Evolutionary conservation across 1,140 invertebrate species (phyloP), one percentile per base, ranked within the genome.

Genomic region (Drosophila subobscura): DNA sequence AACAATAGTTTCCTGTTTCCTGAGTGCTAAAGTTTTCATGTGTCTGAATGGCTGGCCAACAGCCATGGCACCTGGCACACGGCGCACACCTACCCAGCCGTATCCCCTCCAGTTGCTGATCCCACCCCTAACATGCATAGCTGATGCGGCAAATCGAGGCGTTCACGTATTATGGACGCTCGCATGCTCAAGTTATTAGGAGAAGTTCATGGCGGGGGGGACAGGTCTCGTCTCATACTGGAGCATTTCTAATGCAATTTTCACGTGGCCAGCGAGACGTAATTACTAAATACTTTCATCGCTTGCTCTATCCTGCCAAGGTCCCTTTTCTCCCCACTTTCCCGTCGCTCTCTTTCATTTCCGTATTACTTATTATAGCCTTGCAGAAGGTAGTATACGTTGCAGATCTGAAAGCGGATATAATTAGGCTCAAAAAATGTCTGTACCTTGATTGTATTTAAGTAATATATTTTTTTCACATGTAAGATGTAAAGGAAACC

Each of bases 241-340:
- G 55, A 76, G 53, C 72, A 64, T 68, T 72, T 61, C 60, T 79
- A 83, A 88, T 88, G 83, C 83, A 88, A 88, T 88, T 86, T 88
- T 78, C 78, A 81, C 83, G 71, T 86, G 40, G 45, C 59, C 29
- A 2, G 27, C 7, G 20, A 16, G 46, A 88, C 83, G 83, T 88
- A 88, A 86, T 88, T 86, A 88, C 83, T 86, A 88, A 86, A 86
- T 86, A 88, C 74, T 78, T 86, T 79, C 76, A 83, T 65, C 60
- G 66, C 74, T 78, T 63, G 61, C 65, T 56, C 22, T 57, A 56
- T 73, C 72, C 77, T 68, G 63, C 50, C n/a, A 56, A 37, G 53
- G 57, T 53, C 41, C 41, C 65, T 53, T 45, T 44, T 45, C 56
- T 8, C 29, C 29, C 8, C 29, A 8, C 37, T 47, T 55, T 60